Evolutionary conservation across 2,888 invertebrate genomes (phyloP), one percentile per base, ranked within the genome.

Genomic region (Chrysina gloriosa): DNA sequence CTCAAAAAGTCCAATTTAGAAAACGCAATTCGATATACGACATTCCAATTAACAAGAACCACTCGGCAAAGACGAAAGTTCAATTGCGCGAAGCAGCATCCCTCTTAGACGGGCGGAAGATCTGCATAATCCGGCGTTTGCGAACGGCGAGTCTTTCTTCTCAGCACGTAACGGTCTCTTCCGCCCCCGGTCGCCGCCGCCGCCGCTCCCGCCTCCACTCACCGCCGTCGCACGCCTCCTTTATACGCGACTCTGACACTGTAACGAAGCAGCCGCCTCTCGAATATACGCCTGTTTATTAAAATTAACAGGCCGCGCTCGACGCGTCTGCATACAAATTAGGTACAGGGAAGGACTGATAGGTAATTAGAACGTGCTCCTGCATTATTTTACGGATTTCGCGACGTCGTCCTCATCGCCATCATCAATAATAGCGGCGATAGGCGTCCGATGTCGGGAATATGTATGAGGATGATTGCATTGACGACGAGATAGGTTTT

Each of bases 311-410:
- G 58, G 39, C 39, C 25, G 14, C 14, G 23, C 19, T 23, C 39
- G 25, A 39, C 39, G 23, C 58, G 31, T 25, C 36, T 39, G 58
- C 58, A 58, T 58, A 58, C 58, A 58, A 58, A 58, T 58, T 58
- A 58, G 58, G 7, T 39, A 7, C 58, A 39, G 16, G 11, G 27
- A 16, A 58, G 58, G 58, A 58, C 11, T 58, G 58, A 58, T 39
- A 39, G 58, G 58, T 58, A 58, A 58, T 58, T 58, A 58, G 58
- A 16, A 39, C 58, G 58, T 58, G 58, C 27, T 25, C 58, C 23
- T 31, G 58, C 58, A 58, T 58, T 58, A 58, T 58, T 58, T 58
- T 39, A 39, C 14, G 39, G 58, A 58, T 39, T 58, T 25, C 39
- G 42, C 39, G 4, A 27, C 29, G 29, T 7, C 19, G 39, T n/a